These are phyloP conservation scores for Dynastes maya DNA, from an alignment of 2,888 invertebrate species.

Conservation along the genomic window DNA sequence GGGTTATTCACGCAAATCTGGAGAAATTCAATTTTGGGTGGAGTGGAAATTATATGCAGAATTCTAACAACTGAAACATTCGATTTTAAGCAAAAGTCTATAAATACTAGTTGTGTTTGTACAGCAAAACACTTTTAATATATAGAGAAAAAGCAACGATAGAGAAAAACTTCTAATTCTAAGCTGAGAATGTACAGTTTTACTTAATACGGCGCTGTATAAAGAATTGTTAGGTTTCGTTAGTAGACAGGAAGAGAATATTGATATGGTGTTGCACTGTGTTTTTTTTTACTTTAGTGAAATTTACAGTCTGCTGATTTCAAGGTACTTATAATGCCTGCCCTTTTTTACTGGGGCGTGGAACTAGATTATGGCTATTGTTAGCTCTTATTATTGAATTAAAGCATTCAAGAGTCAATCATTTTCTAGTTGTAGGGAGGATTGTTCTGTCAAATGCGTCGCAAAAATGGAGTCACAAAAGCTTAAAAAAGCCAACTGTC, in stretches of 20 bases:
- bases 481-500: slow-evolving; percentile 38
- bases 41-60: too few species aligned
- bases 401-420: slow-evolving; percentile 63
- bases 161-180: too few species aligned
- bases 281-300: slow-evolving; percentile 45
- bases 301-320: slow-evolving; percentile 57
- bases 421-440: slow-evolving; percentile 56
- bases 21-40: too few species aligned
- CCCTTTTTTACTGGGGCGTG: slow-evolving; percentile 61
- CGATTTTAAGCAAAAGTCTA: too few species aligned
- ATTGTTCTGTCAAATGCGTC: slow-evolving; percentile 55
- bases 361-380: slow-evolving; percentile 63
- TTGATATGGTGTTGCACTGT: slow-evolving; percentile 4
- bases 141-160: too few species aligned
- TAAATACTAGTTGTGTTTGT: too few species aligned
- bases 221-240: too few species aligned
- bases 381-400: slow-evolving; percentile 62
- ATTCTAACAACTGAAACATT: too few species aligned
- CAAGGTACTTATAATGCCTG: slow-evolving; percentile 37
- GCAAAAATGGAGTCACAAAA: slow-evolving; percentile 53
- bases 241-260: slow-evolving; percentile 7
- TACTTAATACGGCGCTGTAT: too few species aligned
- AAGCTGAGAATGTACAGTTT: too few species aligned
- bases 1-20: too few species aligned
- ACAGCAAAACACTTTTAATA: too few species aligned